phyloP scores from a whole-genome alignment of 2,113 vertebrate genomes.

The Girardinichthys multiradiatus region DNA sequence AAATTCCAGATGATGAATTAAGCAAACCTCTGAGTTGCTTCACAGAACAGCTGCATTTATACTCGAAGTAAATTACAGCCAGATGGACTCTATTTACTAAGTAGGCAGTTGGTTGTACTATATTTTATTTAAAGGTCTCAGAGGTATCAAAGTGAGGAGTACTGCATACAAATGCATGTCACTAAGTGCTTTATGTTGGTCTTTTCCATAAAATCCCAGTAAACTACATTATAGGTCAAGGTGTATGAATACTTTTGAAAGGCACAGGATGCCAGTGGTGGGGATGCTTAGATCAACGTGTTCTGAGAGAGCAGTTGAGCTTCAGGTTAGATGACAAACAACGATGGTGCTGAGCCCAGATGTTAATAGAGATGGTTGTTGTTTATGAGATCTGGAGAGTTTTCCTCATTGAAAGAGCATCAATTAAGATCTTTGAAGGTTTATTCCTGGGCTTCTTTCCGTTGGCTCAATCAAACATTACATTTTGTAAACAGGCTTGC shows the following conservation, averaged over 20 bases:
- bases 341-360: neutral
- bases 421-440: neutral
- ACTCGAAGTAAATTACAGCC: no score
- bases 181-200: neutral
- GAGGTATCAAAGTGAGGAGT: no score
- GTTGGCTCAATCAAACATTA: neutral
- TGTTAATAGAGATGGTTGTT: no score
- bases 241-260: neutral
- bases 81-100: no score
- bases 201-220: neutral
- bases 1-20: no score
- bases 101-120: no score
- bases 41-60: no score
- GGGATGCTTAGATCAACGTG: no score
- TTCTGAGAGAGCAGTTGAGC: no score
- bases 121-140: no score
- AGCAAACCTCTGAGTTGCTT: no score
- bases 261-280: neutral
- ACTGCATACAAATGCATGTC: no score
- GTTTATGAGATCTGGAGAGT: neutral
- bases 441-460: neutral
- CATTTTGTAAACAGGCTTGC: neutral
- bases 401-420: neutral
- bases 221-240: neutral
- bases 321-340: neutral